Percentiles rank a stretch among this genome's conserved stretches.
Evolutionary conservation across 2,797 vertebrate genomes (phyloP).

Genomic region (Tenualosa thibaudeaui): DNA sequence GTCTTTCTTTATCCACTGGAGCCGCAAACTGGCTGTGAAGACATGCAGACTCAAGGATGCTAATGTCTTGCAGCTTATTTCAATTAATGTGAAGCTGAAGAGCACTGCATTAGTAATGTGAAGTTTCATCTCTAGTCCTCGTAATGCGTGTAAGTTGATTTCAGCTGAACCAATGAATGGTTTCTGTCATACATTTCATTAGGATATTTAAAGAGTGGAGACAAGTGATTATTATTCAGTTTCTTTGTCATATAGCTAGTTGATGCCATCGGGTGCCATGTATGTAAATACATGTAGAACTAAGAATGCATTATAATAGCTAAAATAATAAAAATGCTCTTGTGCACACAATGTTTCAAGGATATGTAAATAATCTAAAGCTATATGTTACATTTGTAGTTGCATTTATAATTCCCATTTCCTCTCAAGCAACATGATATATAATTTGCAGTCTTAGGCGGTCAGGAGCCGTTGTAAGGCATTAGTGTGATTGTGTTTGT

Average conservation of each 20-base stretch:
- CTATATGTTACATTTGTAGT: neutral
- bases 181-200: neutral
- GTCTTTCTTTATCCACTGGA: neutral
- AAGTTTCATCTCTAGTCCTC: neutral
- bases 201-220: neutral
- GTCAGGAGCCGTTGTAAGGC: neutral
- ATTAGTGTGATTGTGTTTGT: constrained; percentile 22
- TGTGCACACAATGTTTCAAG: too few relatives aligned
- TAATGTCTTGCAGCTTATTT: neutral
- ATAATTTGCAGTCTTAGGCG: neutral
- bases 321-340: too few relatives aligned
- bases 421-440: neutral
- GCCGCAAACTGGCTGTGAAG: neutral
- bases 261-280: neutral
- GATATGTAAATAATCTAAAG: too few relatives aligned
- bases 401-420: neutral
- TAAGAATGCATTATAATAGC: neutral
- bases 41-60: neutral
- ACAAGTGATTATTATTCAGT: neutral
- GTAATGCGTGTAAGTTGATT: neutral
- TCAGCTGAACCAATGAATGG: neutral
- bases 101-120: neutral
- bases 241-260: neutral
- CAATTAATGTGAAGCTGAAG: constrained; percentile 8
- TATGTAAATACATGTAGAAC: neutral